Percentiles rank a stretch among this genome's conserved stretches.
These are phyloP conservation scores for Bothrops alternatus DNA, from an alignment of 2,797 vertebrate genomes.

Conservation along the genomic window DNA sequence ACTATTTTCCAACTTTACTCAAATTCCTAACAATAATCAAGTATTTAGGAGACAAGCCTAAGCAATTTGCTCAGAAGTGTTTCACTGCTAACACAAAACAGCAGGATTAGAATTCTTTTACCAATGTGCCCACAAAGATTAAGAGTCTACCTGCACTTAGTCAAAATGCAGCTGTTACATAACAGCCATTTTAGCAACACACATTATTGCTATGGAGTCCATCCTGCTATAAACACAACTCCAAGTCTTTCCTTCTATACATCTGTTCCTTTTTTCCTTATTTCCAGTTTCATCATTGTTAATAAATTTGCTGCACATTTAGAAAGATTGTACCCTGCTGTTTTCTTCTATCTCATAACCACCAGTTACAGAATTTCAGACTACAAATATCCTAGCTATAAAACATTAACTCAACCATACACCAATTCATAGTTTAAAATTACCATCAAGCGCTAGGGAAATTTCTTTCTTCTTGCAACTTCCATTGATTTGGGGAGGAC, in stretches of 20 bases:
- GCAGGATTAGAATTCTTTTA: neutral
- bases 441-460: slow-evolving; percentile 46
- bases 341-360: neutral
- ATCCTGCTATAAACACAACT: neutral
- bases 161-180: slow-evolving; percentile 27
- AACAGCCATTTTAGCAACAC: slow-evolving; percentile 42
- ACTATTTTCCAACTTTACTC: neutral
- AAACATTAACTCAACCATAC: neutral
- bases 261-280: neutral
- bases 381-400: neutral
- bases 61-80: neutral
- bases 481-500: neutral
- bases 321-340: neutral
- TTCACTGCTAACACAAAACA: neutral
- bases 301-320: neutral
- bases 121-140: neutral
- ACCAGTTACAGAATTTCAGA: neutral
- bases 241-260: neutral
- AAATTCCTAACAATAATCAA: neutral
- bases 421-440: slow-evolving; percentile 8
- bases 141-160: neutral
- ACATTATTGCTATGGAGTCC: neutral
- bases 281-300: neutral
- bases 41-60: neutral
- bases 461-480: slow-evolving; percentile 29